These are phyloP conservation scores for Caiman crocodilus DNA, from an alignment of 2,797 vertebrate genomes.

Conservation along the genomic window DNA sequence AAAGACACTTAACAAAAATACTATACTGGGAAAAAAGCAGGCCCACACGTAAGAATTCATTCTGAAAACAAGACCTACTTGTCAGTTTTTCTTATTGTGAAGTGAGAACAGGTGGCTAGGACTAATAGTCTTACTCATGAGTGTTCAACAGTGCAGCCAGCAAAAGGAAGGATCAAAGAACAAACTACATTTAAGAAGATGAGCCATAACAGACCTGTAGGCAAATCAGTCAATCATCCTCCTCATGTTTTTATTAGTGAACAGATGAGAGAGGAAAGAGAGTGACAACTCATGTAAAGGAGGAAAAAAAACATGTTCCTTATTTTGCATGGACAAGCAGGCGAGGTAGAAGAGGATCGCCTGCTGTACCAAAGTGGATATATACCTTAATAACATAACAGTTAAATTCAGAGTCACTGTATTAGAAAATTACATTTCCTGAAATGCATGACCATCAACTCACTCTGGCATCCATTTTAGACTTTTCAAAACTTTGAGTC, in stretches of 20 bases:
- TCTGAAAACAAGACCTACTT: not conserved
- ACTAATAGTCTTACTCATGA: not conserved
- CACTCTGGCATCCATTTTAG: not conserved
- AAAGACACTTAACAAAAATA: not conserved
- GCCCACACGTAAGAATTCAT: not conserved
- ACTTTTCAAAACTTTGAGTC: not conserved
- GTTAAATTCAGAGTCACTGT: not conserved
- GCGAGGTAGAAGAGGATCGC: not conserved
- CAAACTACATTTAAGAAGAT: accelerated
- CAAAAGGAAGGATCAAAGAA: not conserved
- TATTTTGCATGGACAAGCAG: not conserved
- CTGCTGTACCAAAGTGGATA: accelerated
- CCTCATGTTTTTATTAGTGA: not conserved
- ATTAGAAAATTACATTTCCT: not conserved
- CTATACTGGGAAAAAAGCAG: not conserved
- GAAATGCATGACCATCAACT: not conserved
- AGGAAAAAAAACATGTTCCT: accelerated
- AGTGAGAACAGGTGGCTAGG: not conserved
- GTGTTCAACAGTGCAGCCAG: not conserved
- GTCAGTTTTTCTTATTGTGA: not conserved
- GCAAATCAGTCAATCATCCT: not conserved
- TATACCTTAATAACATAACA: not conserved
- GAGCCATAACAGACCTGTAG: not conserved
- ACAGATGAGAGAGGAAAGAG: not conserved
- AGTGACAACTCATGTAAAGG: not conserved